Percentiles rank a stretch among this genome's conserved stretches.
Evolutionary conservation across 2,888 invertebrate species (phyloP).

Genomic region (Temnothorax unifasciatus): DNA sequence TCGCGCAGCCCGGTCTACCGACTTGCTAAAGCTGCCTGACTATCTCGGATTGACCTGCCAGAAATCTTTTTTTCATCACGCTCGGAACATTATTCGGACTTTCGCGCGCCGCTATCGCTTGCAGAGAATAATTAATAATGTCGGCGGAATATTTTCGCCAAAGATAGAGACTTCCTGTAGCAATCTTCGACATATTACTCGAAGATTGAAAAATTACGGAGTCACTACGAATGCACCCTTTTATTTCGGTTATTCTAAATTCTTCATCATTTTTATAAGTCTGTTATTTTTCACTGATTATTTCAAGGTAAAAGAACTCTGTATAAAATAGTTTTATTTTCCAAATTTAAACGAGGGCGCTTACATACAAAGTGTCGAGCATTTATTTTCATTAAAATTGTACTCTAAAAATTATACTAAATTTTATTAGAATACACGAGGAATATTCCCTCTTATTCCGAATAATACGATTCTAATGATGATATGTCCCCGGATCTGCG

Average conservation of each 20-base stretch:
- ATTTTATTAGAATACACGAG: neutral
- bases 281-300: neutral
- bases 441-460: neutral
- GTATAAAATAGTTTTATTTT: neutral
- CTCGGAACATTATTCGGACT: slow-evolving; percentile 17
- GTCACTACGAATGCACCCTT: neutral
- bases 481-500: slow-evolving; percentile 28
- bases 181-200: neutral
- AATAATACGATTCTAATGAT: slow-evolving; percentile 44
- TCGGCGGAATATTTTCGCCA: neutral
- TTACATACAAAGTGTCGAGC: neutral
- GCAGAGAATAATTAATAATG: slow-evolving; percentile 39
- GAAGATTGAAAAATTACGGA: neutral
- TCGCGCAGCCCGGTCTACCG: slow-evolving; percentile 49
- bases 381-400: neutral
- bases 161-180: neutral
- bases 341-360: neutral
- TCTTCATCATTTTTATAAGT: neutral
- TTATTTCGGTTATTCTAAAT: neutral
- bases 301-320: neutral
- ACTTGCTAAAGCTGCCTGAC: slow-evolving; percentile 48
- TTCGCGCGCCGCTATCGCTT: slow-evolving; percentile 5
- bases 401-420: neutral
- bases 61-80: slow-evolving; percentile 63
- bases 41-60: slow-evolving; percentile 56